A percentile compares a stretch with the other conserved stretches of the same genome.
These are phyloP conservation scores for Pseudomyrmex sp. DNA, from an alignment of 1,140 invertebrate species.

Conservation along the genomic window DNA sequence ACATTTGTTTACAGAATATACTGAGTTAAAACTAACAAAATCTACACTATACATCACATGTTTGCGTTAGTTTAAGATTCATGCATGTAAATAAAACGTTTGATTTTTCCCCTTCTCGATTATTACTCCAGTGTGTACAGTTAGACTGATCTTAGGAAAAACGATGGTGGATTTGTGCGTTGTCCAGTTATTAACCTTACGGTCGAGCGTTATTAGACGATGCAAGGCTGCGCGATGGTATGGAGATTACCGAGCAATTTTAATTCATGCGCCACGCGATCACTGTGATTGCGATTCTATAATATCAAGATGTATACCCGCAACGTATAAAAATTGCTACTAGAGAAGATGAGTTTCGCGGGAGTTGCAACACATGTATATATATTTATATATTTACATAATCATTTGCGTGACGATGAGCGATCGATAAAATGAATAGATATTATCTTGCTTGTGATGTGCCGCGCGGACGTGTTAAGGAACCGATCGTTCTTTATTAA, in stretches of 20 bases:
- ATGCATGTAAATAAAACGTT: constrained; percentile 13
- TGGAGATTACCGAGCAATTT: constrained; percentile 38
- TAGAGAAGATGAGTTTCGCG: not conserved
- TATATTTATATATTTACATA: not conserved
- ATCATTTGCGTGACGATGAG: not conserved
- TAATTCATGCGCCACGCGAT: constrained; percentile 28
- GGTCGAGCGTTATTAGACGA: constrained; percentile 51
- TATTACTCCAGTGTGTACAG: constrained; percentile 41
- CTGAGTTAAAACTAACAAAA: not conserved
- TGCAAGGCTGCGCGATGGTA: constrained; percentile 24
- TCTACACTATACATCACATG: not conserved
- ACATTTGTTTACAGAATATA: not conserved
- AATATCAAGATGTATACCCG: constrained; percentile 21
- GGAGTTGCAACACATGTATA: not conserved
- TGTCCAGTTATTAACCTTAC: constrained; percentile 59
- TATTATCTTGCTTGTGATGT: not conserved
- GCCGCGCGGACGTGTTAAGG: not conserved
- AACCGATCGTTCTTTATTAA: constrained; percentile 13
- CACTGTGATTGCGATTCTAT: constrained; percentile 6
- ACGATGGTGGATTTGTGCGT: constrained; percentile 56
- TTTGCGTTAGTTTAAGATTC: not conserved
- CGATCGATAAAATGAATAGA: not conserved
- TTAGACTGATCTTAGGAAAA: constrained; percentile 51
- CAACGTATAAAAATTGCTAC: not conserved
- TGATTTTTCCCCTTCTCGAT: constrained; percentile 14